phyloP scores from a whole-genome alignment of 2,797 vertebrate genomes.

The Ceyx erithaca region DNA sequence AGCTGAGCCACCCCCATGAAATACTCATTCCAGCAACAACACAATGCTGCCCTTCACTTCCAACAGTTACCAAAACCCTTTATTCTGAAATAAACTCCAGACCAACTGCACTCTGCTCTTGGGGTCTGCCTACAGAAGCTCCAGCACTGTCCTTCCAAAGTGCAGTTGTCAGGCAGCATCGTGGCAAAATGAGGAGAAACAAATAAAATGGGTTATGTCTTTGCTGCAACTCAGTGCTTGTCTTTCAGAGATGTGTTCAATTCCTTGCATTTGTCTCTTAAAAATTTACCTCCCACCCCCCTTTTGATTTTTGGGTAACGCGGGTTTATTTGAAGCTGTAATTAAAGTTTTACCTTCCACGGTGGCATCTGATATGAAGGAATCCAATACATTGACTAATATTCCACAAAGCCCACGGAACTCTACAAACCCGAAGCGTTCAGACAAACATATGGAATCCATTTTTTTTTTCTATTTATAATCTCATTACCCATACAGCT shows the following conservation, averaged over 20 bases:
- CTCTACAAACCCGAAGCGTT: slow-evolving; percentile 9
- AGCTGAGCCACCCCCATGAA: neutral
- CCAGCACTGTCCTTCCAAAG: neutral
- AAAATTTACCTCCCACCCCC: neutral
- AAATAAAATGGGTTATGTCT: neutral
- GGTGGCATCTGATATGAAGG: slow-evolving; percentile 8
- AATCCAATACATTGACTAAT: neutral
- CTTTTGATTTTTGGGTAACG: neutral
- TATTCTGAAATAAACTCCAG: neutral
- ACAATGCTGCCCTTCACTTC: neutral
- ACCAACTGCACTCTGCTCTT: neutral
- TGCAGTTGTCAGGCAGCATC: neutral
- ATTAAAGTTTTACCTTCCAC: slow-evolving; percentile 15
- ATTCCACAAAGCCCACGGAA: neutral
- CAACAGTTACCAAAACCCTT: neutral
- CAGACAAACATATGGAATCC: slow-evolving; percentile 53
- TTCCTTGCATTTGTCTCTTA: neutral
- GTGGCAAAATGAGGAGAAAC: neutral
- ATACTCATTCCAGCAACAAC: neutral
- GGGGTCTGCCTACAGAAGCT: neutral
- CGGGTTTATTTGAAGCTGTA: neutral
- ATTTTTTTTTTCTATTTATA: slow-evolving; percentile 39
- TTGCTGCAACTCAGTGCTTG: neutral
- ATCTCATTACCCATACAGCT: slow-evolving; percentile 26
- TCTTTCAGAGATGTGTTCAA: neutral